A percentile compares a stretch with the other conserved stretches of the same genome.
Evolutionary conservation across 2,888 invertebrate genomes (phyloP).

Genomic region (Netelia virgata): DNA sequence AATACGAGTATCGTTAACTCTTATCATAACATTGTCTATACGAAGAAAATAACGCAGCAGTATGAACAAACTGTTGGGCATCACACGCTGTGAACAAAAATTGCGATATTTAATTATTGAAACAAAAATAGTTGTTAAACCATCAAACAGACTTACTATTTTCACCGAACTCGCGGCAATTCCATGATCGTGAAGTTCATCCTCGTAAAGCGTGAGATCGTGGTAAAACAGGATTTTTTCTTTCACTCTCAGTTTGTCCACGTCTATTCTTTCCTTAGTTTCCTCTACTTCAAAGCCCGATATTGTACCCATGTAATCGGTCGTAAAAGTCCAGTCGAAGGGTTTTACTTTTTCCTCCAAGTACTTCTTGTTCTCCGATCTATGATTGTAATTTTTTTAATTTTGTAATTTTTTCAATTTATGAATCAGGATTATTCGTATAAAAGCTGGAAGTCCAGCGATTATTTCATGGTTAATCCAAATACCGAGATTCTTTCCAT

Average conservation of each 20-base stretch:
- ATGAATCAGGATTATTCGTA: neutral
- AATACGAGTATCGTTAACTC: conserved; percentile 95
- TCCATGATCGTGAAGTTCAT: conserved; percentile 99
- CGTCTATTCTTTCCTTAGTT: conserved; percentile 92
- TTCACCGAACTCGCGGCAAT: conserved; percentile 95
- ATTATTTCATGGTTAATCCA: conserved; percentile 17
- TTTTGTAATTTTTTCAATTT: too few species aligned
- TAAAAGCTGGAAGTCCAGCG: too few species aligned
- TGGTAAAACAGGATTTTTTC: conserved; percentile 98
- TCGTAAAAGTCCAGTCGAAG: conserved; percentile 99
- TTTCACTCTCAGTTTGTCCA: conserved; percentile 94
- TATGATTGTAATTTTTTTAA: conserved; percentile 79
- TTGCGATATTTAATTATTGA: neutral
- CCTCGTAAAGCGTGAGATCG: conserved; percentile 97
- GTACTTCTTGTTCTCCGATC: conserved; percentile 87
- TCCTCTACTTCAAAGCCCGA: conserved; percentile 87
- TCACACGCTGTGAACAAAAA: conserved; percentile 91
- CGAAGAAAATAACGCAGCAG: conserved; percentile 96
- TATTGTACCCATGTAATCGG: conserved; percentile 94
- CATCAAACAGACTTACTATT: conserved; percentile 90
- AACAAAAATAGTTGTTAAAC: neutral
- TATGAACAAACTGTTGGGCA: conserved; percentile 97
- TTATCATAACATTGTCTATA: conserved; percentile 96
- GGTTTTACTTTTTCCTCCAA: conserved; percentile 92
- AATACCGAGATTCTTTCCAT: conserved; percentile 95